phyloP scores from a whole-genome alignment of 1,140 invertebrate species.

The Drosophila equinoxialis region DNA sequence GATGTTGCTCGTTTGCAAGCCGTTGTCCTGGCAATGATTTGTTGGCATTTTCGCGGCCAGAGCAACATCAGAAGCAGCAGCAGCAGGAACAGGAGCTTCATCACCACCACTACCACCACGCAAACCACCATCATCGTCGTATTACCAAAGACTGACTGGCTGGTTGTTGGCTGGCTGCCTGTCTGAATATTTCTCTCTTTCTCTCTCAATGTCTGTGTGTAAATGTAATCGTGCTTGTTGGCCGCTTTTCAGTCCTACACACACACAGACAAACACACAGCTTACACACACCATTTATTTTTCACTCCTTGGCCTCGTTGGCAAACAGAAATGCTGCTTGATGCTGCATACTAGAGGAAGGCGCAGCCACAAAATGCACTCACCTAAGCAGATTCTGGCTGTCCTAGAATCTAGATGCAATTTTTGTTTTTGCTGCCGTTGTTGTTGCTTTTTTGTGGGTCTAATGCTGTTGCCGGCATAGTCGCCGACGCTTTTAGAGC shows the following conservation, averaged over 20 bases:
- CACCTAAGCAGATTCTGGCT: constrained; percentile 4
- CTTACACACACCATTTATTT: constrained; percentile 79
- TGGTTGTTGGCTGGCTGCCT: background rate
- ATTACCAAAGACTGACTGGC: constrained; percentile 65
- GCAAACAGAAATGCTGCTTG: constrained; percentile 57
- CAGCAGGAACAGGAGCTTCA: constrained; percentile 16
- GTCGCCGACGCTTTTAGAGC: constrained; percentile 59
- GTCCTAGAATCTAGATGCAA: constrained; percentile 58
- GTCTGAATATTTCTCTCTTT: no score
- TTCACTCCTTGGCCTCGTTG: constrained; percentile 64
- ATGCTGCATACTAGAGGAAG: constrained; percentile 35
- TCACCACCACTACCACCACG: constrained; percentile 5
- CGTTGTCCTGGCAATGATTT: constrained; percentile 75
- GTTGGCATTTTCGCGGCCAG: constrained; percentile 70
- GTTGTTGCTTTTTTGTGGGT: constrained; percentile 12
- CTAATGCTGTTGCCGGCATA: constrained; percentile 59
- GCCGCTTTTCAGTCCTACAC: constrained; percentile 20
- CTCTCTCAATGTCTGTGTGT: constrained; percentile 33
- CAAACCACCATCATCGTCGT: constrained; percentile 59
- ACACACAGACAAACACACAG: constrained; percentile 27
- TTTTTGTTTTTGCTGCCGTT: constrained; percentile 39
- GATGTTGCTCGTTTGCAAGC: constrained; percentile 35
- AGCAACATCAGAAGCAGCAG: constrained; percentile 9
- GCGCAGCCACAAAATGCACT: constrained; percentile 32
- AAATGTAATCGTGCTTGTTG: constrained; percentile 71